Evolutionary conservation across 2,888 invertebrate genomes (phyloP).

Genomic region (Lagria hirta): DNA sequence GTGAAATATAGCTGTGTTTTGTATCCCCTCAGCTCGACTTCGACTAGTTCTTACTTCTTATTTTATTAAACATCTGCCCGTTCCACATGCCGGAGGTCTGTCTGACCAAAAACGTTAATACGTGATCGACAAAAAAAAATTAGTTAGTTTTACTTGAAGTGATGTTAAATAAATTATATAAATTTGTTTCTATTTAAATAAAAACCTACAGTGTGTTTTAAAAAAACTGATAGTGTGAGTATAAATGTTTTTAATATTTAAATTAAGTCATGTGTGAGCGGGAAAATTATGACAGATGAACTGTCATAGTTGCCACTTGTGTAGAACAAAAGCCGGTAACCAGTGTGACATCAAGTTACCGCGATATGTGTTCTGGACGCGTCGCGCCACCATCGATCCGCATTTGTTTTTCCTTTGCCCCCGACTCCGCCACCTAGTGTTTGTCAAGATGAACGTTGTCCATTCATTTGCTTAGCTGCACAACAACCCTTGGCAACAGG

Average conservation of each 20-base stretch:
- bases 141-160: too few species aligned
- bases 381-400: slow-evolving; percentile 9
- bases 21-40: slow-evolving; percentile 38
- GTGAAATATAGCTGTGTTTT: slow-evolving; percentile 27
- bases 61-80: slow-evolving; percentile 45
- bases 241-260: too few species aligned
- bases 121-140: too few species aligned
- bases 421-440: slow-evolving; percentile 2
- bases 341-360: slow-evolving; percentile 10
- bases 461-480: slow-evolving; percentile 25
- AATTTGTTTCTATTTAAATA: too few species aligned
- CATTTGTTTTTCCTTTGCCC: slow-evolving; percentile 6
- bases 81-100: slow-evolving; percentile 38
- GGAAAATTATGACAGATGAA: too few species aligned
- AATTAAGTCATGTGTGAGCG: too few species aligned
- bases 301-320: too few species aligned
- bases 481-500: slow-evolving; percentile 42
- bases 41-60: slow-evolving; percentile 44
- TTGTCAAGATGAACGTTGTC: slow-evolving; percentile 17
- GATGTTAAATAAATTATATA: too few species aligned
- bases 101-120: too few species aligned
- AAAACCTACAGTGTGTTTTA: too few species aligned
- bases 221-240: too few species aligned
- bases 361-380: slow-evolving; percentile 2
- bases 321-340: too few species aligned